A percentile compares a stretch with the other conserved stretches of the same genome.
These are phyloP conservation scores for Myopa testacea DNA, from an alignment of 2,888 invertebrate genomes.

Conservation along the genomic window DNA sequence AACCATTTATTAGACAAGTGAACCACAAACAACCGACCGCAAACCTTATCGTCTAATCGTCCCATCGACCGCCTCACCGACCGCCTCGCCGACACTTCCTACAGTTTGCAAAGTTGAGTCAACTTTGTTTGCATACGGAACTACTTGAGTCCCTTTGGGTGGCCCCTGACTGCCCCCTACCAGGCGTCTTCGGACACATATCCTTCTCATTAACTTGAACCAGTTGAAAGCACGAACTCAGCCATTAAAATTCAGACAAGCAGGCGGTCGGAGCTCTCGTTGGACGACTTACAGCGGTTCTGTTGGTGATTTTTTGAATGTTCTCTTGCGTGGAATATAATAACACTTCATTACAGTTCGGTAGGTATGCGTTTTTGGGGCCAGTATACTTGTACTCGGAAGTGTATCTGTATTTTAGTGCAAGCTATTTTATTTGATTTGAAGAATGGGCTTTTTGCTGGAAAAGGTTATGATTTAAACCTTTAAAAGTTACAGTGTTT, in stretches of 20 bases:
- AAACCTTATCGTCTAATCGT: too few relatives aligned
- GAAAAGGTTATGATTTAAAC: neutral
- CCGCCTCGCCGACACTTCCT: neutral
- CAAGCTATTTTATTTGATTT: neutral
- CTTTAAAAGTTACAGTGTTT: neutral
- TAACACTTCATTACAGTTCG: too few relatives aligned
- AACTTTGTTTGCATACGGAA: neutral
- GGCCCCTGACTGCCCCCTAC: too few relatives aligned
- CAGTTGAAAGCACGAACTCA: neutral
- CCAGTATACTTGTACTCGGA: neutral
- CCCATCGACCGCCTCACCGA: neutral
- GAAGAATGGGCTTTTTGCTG: neutral
- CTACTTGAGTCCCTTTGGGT: too few relatives aligned
- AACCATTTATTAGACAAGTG: conserved; percentile 33
- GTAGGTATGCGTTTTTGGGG: neutral
- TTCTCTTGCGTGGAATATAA: too few relatives aligned
- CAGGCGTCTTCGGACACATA: neutral
- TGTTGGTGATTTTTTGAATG: too few relatives aligned
- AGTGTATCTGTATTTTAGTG: neutral
- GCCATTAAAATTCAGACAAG: too few relatives aligned
- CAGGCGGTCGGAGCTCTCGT: too few relatives aligned
- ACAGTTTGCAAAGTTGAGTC: neutral
- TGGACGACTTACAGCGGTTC: too few relatives aligned
- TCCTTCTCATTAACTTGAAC: neutral
- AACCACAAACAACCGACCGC: conserved; percentile 6